These are phyloP conservation scores for Polydrusus cervinus DNA, from an alignment of 2,888 invertebrate species.

Conservation along the genomic window DNA sequence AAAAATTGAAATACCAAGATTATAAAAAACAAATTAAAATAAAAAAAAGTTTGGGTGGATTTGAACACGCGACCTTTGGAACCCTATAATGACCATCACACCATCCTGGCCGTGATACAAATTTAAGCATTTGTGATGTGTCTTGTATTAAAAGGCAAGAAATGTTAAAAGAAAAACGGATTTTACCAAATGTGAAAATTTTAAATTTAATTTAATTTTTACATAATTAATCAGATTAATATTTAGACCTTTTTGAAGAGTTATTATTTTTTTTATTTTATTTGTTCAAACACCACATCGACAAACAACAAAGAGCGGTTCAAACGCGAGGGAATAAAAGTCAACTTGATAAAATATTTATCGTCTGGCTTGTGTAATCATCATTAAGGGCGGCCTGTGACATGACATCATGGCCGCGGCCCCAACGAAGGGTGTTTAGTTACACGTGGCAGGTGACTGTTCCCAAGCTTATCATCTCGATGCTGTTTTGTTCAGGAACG, in stretches of 20 bases:
- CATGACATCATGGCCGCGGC: conserved; percentile 46
- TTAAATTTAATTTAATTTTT: too few species aligned
- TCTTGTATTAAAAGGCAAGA: too few species aligned
- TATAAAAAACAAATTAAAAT: too few species aligned
- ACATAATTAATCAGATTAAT: too few species aligned
- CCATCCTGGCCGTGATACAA: too few species aligned
- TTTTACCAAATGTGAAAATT: too few species aligned
- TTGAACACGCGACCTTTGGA: too few species aligned
- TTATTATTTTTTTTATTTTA: conserved; percentile 19
- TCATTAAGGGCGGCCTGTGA: conserved; percentile 52
- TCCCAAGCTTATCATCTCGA: conserved; percentile 39
- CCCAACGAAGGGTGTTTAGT: conserved; percentile 44
- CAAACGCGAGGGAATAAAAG: conserved; percentile 43
- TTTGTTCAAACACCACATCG: conserved; percentile 14
- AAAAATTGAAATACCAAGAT: too few species aligned
- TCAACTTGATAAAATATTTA: conserved; percentile 55
- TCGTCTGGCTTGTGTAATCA: conserved; percentile 50
- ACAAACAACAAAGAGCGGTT: conserved; percentile 10
- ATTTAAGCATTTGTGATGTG: too few species aligned
- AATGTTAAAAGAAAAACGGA: too few species aligned
- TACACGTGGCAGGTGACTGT: conserved; percentile 48
- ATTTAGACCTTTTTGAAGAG: neutral
- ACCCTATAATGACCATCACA: too few species aligned
- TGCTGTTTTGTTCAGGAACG: conserved; percentile 32
- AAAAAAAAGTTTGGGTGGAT: too few species aligned